phyloP scores from a whole-genome alignment of 2,113 vertebrate genomes.

The Gopherus flavomarginatus region DNA sequence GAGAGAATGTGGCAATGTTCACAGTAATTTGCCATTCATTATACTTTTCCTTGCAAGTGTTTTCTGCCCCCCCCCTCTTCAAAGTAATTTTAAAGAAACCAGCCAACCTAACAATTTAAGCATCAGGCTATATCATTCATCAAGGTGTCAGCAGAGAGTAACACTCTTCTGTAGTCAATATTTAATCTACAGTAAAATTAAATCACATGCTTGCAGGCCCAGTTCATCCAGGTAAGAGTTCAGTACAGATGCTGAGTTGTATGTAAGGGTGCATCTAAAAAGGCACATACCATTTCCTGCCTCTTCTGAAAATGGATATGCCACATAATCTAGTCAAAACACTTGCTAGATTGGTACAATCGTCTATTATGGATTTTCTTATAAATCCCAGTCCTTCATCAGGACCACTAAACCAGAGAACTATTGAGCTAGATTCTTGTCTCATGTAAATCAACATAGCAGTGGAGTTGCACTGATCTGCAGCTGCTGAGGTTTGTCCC shows the following conservation, averaged over 20 bases:
- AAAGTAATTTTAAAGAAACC: slow-evolving; percentile 4
- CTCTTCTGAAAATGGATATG: accelerated
- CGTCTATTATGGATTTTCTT: accelerated
- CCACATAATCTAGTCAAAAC: background rate
- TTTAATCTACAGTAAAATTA: slow-evolving; percentile 62
- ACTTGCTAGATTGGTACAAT: background rate
- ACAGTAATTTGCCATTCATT: background rate
- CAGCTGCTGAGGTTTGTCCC: too few species aligned
- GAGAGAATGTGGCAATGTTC: background rate
- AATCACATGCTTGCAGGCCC: slow-evolving; percentile 4
- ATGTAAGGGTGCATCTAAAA: background rate
- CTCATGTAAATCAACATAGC: background rate
- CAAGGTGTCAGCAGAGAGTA: slow-evolving; percentile 19
- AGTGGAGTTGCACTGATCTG: background rate
- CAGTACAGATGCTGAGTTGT: background rate
- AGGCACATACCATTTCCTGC: background rate
- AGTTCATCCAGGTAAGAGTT: background rate
- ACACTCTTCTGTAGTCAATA: slow-evolving; percentile 32
- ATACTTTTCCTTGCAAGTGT: background rate
- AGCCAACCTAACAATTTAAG: background rate
- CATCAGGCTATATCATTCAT: slow-evolving; percentile 32
- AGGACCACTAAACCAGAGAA: background rate
- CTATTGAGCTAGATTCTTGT: background rate
- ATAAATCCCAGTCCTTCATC: background rate
- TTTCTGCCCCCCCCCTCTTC: slow-evolving; percentile 4